phyloP scores from a whole-genome alignment of 2,113 vertebrate species.

The Pica pica region DNA sequence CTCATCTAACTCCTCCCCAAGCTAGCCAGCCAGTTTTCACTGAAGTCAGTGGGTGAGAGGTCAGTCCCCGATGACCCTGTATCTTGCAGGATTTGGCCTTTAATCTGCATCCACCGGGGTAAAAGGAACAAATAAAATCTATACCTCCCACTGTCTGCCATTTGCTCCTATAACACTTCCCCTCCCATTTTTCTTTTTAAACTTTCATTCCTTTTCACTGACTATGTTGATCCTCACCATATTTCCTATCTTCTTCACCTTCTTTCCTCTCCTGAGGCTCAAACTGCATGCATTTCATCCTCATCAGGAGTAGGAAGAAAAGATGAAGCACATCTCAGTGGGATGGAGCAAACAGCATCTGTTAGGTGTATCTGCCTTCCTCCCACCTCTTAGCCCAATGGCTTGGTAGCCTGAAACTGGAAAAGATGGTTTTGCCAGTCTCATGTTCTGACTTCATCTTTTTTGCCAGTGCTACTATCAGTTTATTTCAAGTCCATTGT shows the following conservation, averaged over 20 bases:
- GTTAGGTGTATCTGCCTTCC: neutral
- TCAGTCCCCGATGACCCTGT: neutral
- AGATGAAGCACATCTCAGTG: neutral
- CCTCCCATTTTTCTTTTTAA: neutral
- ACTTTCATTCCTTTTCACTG: neutral
- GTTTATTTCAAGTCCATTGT: neutral
- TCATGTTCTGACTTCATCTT: neutral
- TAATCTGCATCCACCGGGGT: neutral
- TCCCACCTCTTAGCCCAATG: neutral
- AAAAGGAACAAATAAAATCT: neutral
- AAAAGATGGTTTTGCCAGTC: neutral
- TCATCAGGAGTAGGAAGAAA: neutral
- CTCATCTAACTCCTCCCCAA: rapidly evolving
- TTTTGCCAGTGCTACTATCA: neutral
- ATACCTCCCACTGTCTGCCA: neutral
- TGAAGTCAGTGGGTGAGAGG: neutral
- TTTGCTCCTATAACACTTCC: neutral
- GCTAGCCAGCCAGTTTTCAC: neutral
- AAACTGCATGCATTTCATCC: neutral
- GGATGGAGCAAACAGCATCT: neutral
- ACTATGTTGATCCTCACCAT: neutral
- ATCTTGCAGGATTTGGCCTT: neutral
- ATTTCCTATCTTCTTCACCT: neutral
- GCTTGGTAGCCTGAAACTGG: neutral
- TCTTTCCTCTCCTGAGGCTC: neutral